phyloP scores from a whole-genome alignment of 2,113 vertebrate species.

The Tiliqua scincoides region DNA sequence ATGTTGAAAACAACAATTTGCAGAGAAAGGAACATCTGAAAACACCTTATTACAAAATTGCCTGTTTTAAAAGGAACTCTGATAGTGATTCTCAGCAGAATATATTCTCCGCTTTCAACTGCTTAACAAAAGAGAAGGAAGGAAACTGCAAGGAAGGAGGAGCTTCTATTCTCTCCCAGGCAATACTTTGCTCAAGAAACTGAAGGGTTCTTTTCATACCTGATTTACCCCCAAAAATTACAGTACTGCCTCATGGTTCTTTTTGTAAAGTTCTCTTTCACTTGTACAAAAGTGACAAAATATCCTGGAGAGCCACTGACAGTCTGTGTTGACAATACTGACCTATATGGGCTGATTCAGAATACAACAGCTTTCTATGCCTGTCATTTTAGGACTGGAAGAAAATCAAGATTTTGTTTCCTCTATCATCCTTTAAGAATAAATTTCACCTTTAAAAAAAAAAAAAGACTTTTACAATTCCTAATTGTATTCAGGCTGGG shows the following conservation, averaged over 20 bases:
- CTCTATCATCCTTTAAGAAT: constrained; percentile 34
- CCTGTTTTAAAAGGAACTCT: constrained; percentile 6
- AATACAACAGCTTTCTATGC: too few species aligned
- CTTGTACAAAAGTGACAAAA: neutral
- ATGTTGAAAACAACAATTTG: constrained; percentile 4
- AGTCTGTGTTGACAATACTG: too few species aligned
- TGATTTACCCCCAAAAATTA: neutral
- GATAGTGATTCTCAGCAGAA: neutral
- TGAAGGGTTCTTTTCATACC: neutral
- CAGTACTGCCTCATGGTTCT: neutral
- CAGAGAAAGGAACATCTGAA: neutral
- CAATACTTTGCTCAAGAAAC: neutral
- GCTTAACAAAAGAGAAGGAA: neutral
- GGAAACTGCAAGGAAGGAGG: neutral
- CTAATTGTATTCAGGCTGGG: constrained; percentile 53
- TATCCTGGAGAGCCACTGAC: neutral
- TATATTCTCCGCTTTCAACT: neutral
- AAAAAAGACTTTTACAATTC: constrained; percentile 30
- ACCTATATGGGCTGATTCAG: too few species aligned
- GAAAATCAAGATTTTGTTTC: constrained; percentile 4
- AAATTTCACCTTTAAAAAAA: constrained; percentile 57
- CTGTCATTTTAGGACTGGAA: neutral
- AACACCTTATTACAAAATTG: neutral
- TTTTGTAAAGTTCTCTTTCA: constrained; percentile 31
- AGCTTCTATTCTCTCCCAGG: neutral